phyloP scores from a whole-genome alignment of 1,140 invertebrate genomes.

The Euura saliciscinereae region DNA sequence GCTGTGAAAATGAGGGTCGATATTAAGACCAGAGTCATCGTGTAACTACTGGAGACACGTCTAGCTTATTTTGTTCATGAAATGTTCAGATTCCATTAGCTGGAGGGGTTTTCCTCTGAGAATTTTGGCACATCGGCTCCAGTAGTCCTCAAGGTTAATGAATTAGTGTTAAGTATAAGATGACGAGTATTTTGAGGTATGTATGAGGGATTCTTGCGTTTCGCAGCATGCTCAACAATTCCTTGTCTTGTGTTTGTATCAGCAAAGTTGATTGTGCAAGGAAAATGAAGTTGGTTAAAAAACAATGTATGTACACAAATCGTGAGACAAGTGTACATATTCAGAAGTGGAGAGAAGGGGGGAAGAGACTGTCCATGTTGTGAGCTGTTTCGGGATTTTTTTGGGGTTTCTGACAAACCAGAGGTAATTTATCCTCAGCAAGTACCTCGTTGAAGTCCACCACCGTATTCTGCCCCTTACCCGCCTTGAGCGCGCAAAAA shows the following conservation, averaged over 20 bases:
- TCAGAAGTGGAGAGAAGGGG: background rate
- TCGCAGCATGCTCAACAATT: too few species aligned
- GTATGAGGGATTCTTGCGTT: too few species aligned
- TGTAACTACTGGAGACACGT: background rate
- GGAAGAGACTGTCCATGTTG: background rate
- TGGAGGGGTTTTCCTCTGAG: too few species aligned
- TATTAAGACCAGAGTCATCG: slow-evolving; percentile 12
- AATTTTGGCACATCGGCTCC: too few species aligned
- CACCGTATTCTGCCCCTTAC: slow-evolving; percentile 77
- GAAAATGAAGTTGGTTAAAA: background rate
- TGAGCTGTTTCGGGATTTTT: slow-evolving; percentile 18
- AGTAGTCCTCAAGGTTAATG: too few species aligned
- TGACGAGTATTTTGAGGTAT: too few species aligned
- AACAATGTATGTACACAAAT: background rate
- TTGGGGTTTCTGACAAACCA: slow-evolving; percentile 69
- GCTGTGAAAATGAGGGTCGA: slow-evolving; percentile 27
- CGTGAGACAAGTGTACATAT: background rate
- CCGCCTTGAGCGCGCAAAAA: slow-evolving; percentile 59
- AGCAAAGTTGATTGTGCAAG: background rate
- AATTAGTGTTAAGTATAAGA: too few species aligned
- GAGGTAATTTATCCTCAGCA: slow-evolving; percentile 84
- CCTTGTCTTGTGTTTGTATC: too few species aligned
- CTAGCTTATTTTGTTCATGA: too few species aligned
- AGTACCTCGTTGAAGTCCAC: slow-evolving; percentile 87
- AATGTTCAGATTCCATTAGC: too few species aligned